Evolutionary conservation across 1,140 invertebrate genomes (phyloP).

Genomic region (Metopolophium dirhodum): DNA sequence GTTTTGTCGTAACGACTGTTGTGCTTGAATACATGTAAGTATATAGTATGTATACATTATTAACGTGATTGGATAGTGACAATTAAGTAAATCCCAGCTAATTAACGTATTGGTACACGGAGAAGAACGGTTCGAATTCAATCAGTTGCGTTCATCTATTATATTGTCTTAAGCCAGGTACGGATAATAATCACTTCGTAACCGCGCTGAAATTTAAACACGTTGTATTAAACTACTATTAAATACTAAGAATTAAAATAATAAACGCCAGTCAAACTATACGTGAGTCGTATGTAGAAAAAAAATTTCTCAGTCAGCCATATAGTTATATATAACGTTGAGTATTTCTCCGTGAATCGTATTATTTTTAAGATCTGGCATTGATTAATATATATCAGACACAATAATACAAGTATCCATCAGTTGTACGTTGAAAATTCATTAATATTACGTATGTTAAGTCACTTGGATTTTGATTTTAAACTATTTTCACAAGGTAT

Average conservation of each 20-base stretch:
- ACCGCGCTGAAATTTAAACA: background rate
- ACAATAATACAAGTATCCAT: background rate
- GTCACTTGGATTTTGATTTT: background rate
- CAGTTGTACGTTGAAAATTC: background rate
- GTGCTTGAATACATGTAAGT: background rate
- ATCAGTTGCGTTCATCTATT: background rate
- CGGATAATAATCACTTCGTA: background rate
- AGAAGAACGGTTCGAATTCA: background rate
- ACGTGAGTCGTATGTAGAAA: too few relatives aligned
- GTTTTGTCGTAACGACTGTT: background rate
- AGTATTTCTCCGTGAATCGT: too few relatives aligned
- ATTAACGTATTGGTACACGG: background rate
- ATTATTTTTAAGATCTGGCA: background rate
- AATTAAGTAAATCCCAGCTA: background rate
- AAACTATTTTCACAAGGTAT: background rate
- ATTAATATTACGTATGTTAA: background rate
- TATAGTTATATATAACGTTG: too few relatives aligned
- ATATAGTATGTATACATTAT: background rate
- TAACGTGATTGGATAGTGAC: background rate
- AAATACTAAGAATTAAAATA: background rate
- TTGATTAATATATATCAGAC: background rate
- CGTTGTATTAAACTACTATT: background rate
- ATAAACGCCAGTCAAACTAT: too few relatives aligned
- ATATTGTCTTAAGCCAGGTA: background rate
- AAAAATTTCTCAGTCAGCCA: too few relatives aligned